Evolutionary conservation across 2,113 vertebrate genomes (phyloP), one percentile per base, ranked within the genome.

Genomic region (Varanus komodoensis): DNA sequence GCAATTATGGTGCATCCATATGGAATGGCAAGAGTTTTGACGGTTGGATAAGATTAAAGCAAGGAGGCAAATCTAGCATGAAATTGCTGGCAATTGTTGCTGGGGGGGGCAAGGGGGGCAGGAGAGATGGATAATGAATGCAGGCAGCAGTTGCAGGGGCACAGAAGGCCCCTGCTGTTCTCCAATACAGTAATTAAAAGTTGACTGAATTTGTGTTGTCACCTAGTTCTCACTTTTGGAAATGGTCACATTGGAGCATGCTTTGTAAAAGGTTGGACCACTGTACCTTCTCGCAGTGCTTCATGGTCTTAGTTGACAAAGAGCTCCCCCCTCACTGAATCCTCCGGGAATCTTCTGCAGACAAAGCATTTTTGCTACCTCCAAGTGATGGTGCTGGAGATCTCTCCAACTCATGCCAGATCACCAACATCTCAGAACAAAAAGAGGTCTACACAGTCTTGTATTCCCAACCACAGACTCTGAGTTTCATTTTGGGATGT

Each of bases 1-100:
- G 68, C 50, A 88, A 71, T 84, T 80, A 80, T 34, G 74, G 21
- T 84, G 82, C 52, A 73, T 34, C 82, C 86, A 79, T 79, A 79
- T 79, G 52, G 74, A 79, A 80, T 73, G 38, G 79, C 74, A 73
- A 81, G 15, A 50, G 48, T 61, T 84, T 84, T 88, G 74, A 79
- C 8, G 25, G 38, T 52, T 15, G 12, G 67, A 69, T 77, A 14
- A 88, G 61, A 84, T 68, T 68, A 71, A 69, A 88, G 21, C 64
- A 61, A 17, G 34, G 48, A 80, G 64, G 38, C 11, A 8, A 87
- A 86, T 87, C 75, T 81, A 32, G 29, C 25, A 44, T 81, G 48
- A 71, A 90, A 75, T 89, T 79, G 34, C 21, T 92, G 34, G 73
- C 32, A 6, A 4, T 48, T n/a, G 17, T 57, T 52, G 50, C 14